A percentile compares a stretch with the other conserved stretches of the same genome.
phyloP scores from a whole-genome alignment of 2,888 invertebrate species.

The Hypsopygia costalis region DNA sequence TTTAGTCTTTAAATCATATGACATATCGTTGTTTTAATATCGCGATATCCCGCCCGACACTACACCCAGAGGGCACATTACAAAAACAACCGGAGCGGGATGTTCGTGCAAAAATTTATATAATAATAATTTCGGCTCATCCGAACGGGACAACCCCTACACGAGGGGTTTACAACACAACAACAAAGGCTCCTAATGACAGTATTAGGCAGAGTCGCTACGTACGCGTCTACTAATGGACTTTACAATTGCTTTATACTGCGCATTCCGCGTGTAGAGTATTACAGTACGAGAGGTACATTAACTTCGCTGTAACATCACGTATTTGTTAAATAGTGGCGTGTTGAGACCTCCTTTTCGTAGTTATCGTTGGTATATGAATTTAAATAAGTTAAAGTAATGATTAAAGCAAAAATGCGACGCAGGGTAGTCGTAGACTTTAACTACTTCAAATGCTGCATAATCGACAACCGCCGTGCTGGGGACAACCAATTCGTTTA shows the following conservation, averaged over 20 bases:
- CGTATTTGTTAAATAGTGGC: slow-evolving; percentile 6
- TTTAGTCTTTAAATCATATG: slow-evolving; percentile 16
- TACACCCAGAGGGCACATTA: slow-evolving; percentile 62
- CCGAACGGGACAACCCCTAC: slow-evolving; percentile 44
- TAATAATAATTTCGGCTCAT: slow-evolving; percentile 62
- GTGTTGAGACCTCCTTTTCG: background rate
- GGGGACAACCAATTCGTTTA: too few relatives aligned
- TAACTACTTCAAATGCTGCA: too few relatives aligned
- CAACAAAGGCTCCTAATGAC: slow-evolving; percentile 71
- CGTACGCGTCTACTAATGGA: slow-evolving; percentile 64
- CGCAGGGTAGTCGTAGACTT: too few relatives aligned
- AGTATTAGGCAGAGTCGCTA: slow-evolving; percentile 51
- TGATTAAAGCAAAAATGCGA: too few relatives aligned
- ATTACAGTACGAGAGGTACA: slow-evolving; percentile 44
- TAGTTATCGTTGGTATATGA: background rate
- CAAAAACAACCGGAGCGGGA: slow-evolving; percentile 48
- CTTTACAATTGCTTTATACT: slow-evolving; percentile 61
- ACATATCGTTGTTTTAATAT: slow-evolving; percentile 25
- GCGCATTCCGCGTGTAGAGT: slow-evolving; percentile 45
- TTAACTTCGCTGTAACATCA: slow-evolving; percentile 27
- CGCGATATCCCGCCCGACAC: slow-evolving; percentile 24
- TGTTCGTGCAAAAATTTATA: slow-evolving; percentile 55
- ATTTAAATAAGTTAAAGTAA: too few relatives aligned
- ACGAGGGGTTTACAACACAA: slow-evolving; percentile 35
- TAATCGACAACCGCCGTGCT: too few relatives aligned